phyloP scores from a whole-genome alignment of 2,888 invertebrate species.

The Drosophila acutilabella region DNA sequence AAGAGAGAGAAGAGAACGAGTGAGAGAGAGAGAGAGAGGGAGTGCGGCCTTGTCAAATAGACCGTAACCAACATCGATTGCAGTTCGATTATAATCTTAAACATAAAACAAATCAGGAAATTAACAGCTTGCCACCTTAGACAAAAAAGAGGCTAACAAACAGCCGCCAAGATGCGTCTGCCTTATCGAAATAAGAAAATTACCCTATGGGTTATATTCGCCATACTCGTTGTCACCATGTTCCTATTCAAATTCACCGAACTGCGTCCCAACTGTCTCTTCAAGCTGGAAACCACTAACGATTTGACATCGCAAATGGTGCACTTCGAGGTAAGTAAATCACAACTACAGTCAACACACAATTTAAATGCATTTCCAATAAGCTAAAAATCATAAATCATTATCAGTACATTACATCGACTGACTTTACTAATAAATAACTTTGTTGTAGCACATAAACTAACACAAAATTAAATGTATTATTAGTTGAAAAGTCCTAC shows the following conservation, averaged over 20 bases:
- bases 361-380: too few relatives aligned
- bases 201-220: conserved; percentile 84
- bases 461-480: too few relatives aligned
- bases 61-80: conserved; percentile 6
- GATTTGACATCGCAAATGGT: conserved; percentile 80
- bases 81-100: too few relatives aligned
- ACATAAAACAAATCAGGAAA: too few relatives aligned
- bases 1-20: not conserved
- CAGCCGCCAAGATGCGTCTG: conserved; percentile 82
- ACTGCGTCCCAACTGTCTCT: conserved; percentile 84
- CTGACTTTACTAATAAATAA: too few relatives aligned
- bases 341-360: too few relatives aligned
- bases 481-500: too few relatives aligned
- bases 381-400: too few relatives aligned
- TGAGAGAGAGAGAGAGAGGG: not conserved
- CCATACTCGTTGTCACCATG: conserved; percentile 84
- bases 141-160: not conserved
- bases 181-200: conserved; percentile 84
- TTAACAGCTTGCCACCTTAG: too few relatives aligned
- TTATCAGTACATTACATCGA: too few relatives aligned
- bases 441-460: too few relatives aligned
- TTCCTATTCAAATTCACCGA: conserved; percentile 85
- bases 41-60: conserved; percentile 29
- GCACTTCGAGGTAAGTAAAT: conserved; percentile 83
- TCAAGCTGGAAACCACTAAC: conserved; percentile 80